Base-by-base conservation (phyloP, 2,888 invertebrate species). In the Quadroppia sp. region DNA sequence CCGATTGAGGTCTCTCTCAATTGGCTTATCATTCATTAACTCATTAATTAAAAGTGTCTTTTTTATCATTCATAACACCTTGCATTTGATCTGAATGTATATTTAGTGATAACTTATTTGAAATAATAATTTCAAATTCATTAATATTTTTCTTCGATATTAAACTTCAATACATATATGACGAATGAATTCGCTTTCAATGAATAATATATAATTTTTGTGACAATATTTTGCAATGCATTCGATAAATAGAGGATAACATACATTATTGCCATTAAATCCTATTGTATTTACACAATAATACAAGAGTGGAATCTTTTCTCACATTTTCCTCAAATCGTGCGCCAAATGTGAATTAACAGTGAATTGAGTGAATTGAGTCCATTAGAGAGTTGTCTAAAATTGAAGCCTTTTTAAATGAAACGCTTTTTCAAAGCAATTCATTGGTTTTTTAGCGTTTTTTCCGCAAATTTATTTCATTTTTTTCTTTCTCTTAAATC, bases 211-310 rank as follows among this genome's bases (percentile, higher is more conserved):
- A 11, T 45, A 13, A 11, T 15, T 45, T 45, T 45, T 45, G 15
- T 45, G 45, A 45, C 36, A 45, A 45, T 45, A 45, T 53, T 53
- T 53, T 53, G 53, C 53, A 53, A 53, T 53, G n/a, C 53, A 25
- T 25, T 25, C 53, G 25, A 23, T 53, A 23, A 53, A 53, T 9
- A 53, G 53, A 53, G 53, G 53, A 53, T 53, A 53, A 53, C 23
- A 53, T 25, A 25, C 23, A 53, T 25, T 53, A 53, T 53, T 53
- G 25, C 25, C 11, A 53, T 25, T 53, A 53, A n/a, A 53, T 53
- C 23, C n/a, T 9, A 53, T 53, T 53, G 23, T 53, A n/a, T 53
- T 53, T 11, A 23, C 59, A 61, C 2, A 15, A 32, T 61, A 61
- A 32, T 61, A 17, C 15, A 32, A 61, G 23, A 32, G 59, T 61